phyloP scores from a whole-genome alignment of 2,113 vertebrate genomes.

The Xenopus borealis region DNA sequence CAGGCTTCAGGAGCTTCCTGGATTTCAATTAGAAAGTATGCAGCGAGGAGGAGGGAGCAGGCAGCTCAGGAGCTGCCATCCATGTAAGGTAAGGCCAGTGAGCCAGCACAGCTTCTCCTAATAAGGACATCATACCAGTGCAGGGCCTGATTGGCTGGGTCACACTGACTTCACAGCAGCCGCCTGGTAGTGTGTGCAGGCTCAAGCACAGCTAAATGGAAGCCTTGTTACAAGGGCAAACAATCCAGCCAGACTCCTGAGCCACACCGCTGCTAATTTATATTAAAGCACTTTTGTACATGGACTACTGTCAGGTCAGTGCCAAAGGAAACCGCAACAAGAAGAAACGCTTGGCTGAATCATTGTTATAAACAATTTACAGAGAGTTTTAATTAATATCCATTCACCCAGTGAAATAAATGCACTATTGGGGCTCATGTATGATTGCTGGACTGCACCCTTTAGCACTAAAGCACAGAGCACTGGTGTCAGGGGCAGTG shows the following conservation, averaged over 20 bases:
- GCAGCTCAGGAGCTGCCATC: slow-evolving; percentile 51
- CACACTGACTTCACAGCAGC: slow-evolving; percentile 11
- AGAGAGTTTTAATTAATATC: background rate
- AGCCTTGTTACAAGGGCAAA: background rate
- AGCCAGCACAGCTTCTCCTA: slow-evolving; percentile 57
- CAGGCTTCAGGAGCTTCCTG: background rate
- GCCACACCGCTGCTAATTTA: background rate
- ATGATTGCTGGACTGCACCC: too few relatives aligned
- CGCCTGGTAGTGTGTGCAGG: background rate
- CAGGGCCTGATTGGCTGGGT: slow-evolving; percentile 12
- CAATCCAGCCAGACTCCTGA: background rate
- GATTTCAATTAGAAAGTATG: slow-evolving; percentile 14
- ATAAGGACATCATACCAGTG: slow-evolving; percentile 28
- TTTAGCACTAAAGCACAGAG: too few relatives aligned
- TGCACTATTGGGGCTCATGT: too few relatives aligned
- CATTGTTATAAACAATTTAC: too few relatives aligned
- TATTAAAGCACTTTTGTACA: background rate
- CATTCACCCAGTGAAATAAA: too few relatives aligned
- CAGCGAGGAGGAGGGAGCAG: background rate
- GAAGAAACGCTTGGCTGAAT: too few relatives aligned
- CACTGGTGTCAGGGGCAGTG: too few relatives aligned
- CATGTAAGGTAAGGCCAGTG: slow-evolving; percentile 65
- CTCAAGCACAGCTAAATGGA: background rate
- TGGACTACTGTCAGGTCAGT: background rate
- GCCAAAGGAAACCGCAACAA: too few relatives aligned